A percentile compares a stretch with the other conserved stretches of the same genome.
These are phyloP conservation scores for Hydractinia symbiolongicarpus DNA, from an alignment of 30 jellyfish, hydroid and myxozoan genomes.

Conservation along the genomic window DNA sequence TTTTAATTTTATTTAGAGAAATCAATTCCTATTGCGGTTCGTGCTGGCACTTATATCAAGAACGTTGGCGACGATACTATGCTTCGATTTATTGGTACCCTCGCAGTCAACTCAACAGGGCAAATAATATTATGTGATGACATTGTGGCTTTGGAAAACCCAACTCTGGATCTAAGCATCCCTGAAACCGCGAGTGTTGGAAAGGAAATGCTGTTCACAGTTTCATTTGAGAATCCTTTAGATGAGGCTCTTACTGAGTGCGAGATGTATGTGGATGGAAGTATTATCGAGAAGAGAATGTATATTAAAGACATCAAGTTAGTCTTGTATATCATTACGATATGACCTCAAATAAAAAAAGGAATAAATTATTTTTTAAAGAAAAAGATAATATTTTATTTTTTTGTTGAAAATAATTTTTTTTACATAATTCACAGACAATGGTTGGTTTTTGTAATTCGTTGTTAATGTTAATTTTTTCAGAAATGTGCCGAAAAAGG, in stretches of 20 bases:
- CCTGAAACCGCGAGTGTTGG: slow-evolving; percentile 33
- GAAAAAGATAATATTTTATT: too few species aligned
- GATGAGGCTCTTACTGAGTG: slow-evolving; percentile 41
- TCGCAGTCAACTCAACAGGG: slow-evolving; percentile 42
- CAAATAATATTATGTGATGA: slow-evolving; percentile 50
- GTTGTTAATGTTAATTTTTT: background rate
- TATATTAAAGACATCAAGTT: slow-evolving; percentile 25
- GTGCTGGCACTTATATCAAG: slow-evolving; percentile 52
- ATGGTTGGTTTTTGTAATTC: background rate
- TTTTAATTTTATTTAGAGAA: slow-evolving; percentile 32
- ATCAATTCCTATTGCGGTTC: slow-evolving; percentile 29
- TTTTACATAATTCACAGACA: too few species aligned
- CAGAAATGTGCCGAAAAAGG: slow-evolving; percentile 32
- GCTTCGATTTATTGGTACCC: slow-evolving; percentile 51
- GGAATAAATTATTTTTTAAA: background rate
- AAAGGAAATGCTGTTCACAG: slow-evolving; percentile 22
- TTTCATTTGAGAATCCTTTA: slow-evolving; percentile 50
- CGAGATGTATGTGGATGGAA: slow-evolving; percentile 66
- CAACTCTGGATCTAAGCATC: slow-evolving; percentile 35
- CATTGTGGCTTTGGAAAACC: slow-evolving; percentile 44
- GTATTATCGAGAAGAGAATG: slow-evolving; percentile 60
- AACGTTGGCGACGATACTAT: slow-evolving; percentile 51
- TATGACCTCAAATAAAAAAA: background rate
- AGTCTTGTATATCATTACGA: background rate
- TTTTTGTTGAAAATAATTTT: background rate